A percentile compares a stretch with the other conserved stretches of the same genome.
phyloP scores from a whole-genome alignment of 2,888 invertebrate species.

The Diploptera punctata region DNA sequence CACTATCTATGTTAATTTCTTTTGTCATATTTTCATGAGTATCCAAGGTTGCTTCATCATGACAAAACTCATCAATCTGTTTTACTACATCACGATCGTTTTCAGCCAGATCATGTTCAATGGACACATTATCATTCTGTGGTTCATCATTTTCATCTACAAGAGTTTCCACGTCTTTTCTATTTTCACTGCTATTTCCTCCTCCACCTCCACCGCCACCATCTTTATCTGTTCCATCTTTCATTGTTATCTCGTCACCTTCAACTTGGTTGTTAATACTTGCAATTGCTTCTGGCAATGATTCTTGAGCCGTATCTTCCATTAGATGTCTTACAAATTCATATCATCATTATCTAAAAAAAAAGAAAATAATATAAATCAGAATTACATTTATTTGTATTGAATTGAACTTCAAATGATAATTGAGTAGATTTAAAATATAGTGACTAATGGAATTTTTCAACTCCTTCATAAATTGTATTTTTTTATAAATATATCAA shows the following conservation, averaged over 20 bases:
- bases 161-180: too few relatives aligned
- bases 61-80: background rate
- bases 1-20: background rate
- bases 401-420: too few relatives aligned
- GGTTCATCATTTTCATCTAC: too few relatives aligned
- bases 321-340: background rate
- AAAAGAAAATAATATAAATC: background rate
- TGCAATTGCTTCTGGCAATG: too few relatives aligned
- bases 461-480: too few relatives aligned
- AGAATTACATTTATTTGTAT: too few relatives aligned
- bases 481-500: too few relatives aligned
- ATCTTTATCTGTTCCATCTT: background rate
- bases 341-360: constrained; percentile 9
- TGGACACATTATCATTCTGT: background rate
- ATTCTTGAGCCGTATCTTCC: background rate
- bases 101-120: too few relatives aligned
- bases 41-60: background rate
- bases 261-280: background rate
- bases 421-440: too few relatives aligned
- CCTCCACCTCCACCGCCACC: background rate
- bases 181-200: background rate
- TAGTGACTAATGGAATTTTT: too few relatives aligned
- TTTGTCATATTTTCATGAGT: background rate
- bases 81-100: too few relatives aligned
- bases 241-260: background rate